phyloP scores from a whole-genome alignment of 1,140 invertebrate species.

The Olivierus martensii region DNA sequence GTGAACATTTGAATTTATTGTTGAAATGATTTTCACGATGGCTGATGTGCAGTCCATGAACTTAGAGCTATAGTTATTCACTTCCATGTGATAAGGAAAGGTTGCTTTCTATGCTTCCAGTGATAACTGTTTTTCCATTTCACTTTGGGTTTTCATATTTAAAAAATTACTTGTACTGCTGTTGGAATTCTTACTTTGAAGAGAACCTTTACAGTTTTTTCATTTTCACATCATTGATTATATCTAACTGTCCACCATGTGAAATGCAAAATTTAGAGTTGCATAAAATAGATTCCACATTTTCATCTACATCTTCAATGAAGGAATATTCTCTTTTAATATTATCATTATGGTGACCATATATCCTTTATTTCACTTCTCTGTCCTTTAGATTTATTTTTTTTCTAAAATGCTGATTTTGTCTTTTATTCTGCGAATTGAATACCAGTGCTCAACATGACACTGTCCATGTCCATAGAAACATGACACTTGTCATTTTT shows the following conservation, averaged over 20 bases:
- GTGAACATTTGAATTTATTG: constrained; percentile 17
- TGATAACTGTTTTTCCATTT: constrained; percentile 4
- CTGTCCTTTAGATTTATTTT: too few species aligned
- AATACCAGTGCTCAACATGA: too few species aligned
- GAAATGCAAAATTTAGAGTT: background rate
- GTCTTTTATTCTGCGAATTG: too few species aligned
- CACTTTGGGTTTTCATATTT: background rate
- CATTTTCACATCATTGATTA: background rate
- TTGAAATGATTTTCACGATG: constrained; percentile 16
- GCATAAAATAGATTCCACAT: constrained; percentile 15
- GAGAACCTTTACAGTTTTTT: background rate
- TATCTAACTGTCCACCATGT: background rate
- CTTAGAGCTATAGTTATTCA: constrained; percentile 20
- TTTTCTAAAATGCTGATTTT: too few species aligned
- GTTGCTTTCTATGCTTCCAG: constrained; percentile 10
- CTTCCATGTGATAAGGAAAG: constrained; percentile 20
- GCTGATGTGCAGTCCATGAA: constrained; percentile 20
- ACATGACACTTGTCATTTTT: too few species aligned
- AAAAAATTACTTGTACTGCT: background rate
- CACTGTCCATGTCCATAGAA: too few species aligned
- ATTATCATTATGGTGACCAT: too few species aligned
- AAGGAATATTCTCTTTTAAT: background rate
- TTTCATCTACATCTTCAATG: background rate
- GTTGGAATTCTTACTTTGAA: background rate
- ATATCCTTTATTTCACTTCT: too few species aligned